A percentile compares a stretch with the other conserved stretches of the same genome.
Conservation (phyloP, 1,140 invertebrate genomes). For the Drosophila mojavensis region DNA sequence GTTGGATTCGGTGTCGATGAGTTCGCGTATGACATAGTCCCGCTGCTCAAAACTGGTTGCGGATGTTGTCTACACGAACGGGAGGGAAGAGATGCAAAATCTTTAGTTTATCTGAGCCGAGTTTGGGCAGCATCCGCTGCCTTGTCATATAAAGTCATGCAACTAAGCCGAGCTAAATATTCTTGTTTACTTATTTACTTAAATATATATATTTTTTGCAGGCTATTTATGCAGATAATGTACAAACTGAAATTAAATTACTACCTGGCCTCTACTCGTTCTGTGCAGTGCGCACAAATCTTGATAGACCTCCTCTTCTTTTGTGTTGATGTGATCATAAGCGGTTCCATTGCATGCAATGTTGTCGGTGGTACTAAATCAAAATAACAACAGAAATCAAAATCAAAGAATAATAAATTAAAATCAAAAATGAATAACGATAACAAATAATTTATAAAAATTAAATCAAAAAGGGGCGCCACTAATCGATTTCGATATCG, state of each 20-base stretch:
- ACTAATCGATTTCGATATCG: slow-evolving; percentile 3
- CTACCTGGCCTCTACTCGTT: slow-evolving; percentile 84
- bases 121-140: neutral
- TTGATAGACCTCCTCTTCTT: slow-evolving; percentile 84
- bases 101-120: slow-evolving; percentile 19
- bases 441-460: neutral
- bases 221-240: slow-evolving; percentile 16
- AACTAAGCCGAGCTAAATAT: slow-evolving; percentile 41
- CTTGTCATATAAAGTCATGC: slow-evolving; percentile 30
- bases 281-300: slow-evolving; percentile 84
- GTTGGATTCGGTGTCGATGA: slow-evolving; percentile 98
- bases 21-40: slow-evolving; percentile 97
- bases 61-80: slow-evolving; percentile 84
- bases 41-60: slow-evolving; percentile 92
- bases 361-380: slow-evolving; percentile 81
- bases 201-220: slow-evolving; percentile 13
- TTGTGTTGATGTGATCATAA: slow-evolving; percentile 83
- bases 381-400: slow-evolving; percentile 37
- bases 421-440: neutral
- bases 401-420: slow-evolving; percentile 20
- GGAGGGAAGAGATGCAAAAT: slow-evolving; percentile 11
- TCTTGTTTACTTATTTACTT: slow-evolving; percentile 33
- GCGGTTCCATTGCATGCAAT: slow-evolving; percentile 83
- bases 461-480: slow-evolving; percentile 8
- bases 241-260: slow-evolving; percentile 41